These are phyloP conservation scores for Marcusenius ussheri DNA, from an alignment of 2,113 vertebrate species.

Conservation along the genomic window DNA sequence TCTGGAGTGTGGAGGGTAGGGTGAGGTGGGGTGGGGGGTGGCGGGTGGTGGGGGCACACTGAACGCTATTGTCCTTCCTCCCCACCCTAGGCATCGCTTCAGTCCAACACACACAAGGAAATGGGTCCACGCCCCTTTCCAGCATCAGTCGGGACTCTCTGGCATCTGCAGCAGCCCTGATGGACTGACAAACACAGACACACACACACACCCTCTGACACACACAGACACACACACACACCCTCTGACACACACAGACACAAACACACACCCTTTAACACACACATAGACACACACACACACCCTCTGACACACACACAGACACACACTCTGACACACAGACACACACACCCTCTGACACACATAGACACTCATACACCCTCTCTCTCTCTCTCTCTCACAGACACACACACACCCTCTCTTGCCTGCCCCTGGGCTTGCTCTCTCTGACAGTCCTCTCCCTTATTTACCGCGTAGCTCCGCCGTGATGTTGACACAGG, in stretches of 20 bases:
- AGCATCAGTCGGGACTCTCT: neutral
- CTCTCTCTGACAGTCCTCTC: neutral
- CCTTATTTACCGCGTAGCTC: neutral
- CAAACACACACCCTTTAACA: neutral
- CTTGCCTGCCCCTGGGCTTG: neutral
- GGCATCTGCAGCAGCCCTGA: neutral
- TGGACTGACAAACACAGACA: neutral
- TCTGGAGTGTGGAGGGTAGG: conserved; percentile 9
- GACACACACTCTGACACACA: neutral
- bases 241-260: neutral
- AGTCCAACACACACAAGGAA: neutral
- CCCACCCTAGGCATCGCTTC: neutral
- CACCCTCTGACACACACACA: too few relatives aligned
- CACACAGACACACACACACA: neutral
- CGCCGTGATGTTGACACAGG: neutral
- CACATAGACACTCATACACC: neutral
- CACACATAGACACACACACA: neutral
- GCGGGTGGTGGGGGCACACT: neutral
- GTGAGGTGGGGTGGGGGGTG: neutral
- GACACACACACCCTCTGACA: neutral
- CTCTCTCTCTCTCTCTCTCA: neutral
- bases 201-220: neutral
- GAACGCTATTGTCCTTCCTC: neutral
- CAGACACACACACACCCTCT: neutral
- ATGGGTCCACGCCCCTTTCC: neutral